Evolutionary conservation across 2,113 vertebrate genomes (phyloP).

Genomic region (Diadophis punctatus): DNA sequence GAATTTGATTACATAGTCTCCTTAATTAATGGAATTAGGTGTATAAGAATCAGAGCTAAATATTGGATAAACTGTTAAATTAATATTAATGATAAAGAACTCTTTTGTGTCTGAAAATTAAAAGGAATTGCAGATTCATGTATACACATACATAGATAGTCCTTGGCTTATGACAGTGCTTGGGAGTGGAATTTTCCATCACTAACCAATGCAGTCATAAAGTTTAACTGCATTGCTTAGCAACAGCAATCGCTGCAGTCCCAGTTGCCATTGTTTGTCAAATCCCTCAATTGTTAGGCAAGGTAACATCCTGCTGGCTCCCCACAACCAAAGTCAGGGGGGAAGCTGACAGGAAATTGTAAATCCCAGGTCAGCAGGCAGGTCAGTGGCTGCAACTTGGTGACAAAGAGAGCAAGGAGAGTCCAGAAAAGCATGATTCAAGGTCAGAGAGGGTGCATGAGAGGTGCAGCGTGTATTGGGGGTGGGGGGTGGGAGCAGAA

Average conservation of each 20-base stretch:
- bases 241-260: not conserved
- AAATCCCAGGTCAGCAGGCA: not conserved
- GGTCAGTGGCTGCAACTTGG: not conserved
- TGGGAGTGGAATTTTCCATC: not conserved
- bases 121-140: not conserved
- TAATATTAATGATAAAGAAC: not conserved
- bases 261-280: not conserved
- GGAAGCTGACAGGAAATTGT: not conserved
- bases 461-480: not conserved
- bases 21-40: accelerated
- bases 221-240: not conserved
- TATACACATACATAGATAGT: not conserved
- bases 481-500: not conserved
- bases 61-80: not conserved
- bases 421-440: not conserved
- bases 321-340: not conserved
- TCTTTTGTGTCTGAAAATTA: constrained; percentile 22
- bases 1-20: not conserved
- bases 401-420: not conserved
- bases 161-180: not conserved
- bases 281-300: not conserved
- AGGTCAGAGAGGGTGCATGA: not conserved
- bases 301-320: not conserved
- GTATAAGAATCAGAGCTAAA: constrained; percentile 10
- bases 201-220: not conserved